Evolutionary conservation across 2,797 vertebrate genomes (phyloP), one percentile per base, ranked within the genome.

Genomic region (Pelobates cultripes): DNA sequence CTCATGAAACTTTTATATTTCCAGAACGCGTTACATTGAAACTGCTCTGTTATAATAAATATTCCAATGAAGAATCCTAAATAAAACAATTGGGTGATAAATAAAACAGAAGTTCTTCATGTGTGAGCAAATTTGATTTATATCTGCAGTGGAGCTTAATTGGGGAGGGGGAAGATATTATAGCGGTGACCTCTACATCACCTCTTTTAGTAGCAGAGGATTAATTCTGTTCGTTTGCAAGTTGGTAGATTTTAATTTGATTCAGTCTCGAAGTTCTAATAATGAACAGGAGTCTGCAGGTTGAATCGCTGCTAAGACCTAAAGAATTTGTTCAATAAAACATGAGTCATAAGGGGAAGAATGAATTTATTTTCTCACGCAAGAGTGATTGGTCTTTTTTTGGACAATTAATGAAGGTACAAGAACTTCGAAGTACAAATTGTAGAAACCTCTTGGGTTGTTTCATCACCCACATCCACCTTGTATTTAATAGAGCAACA

Each of bases 1-100:
- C 74, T 82, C 74, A 82, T 82, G 68, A 63, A 82, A 77, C 40
- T 77, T 82, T 82, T 61, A 82, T 82, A 43, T 45, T 42, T 57
- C 45, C 68, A 43, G 73, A 70, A 42, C 57, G 6, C 47, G 68
- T 57, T 77, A 82, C 74, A 77, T 13, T n/a, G 73, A 82, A 61
- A 66, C 74, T 8, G 51, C 57, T 7, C 68, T 6, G 68, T 69
- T 15, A 55, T 72, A 71, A 82, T 82, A 82, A 82, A 82, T 82
- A 82, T 82, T 66, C 74, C 44, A 82, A 76, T 77, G 69, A 66
- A 73, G 10, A 15, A 17, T 47, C 12, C 68, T 77, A 55, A 72
- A 82, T 82, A 77, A 80, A 77, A 77, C 74, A 77, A 77, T 77
- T 8, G 3, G 13, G 40, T 28, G 7, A 81, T 76, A 71, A 75